Base-by-base conservation (phyloP, 2,797 vertebrate genomes). In the Heliangelus exortis region DNA sequence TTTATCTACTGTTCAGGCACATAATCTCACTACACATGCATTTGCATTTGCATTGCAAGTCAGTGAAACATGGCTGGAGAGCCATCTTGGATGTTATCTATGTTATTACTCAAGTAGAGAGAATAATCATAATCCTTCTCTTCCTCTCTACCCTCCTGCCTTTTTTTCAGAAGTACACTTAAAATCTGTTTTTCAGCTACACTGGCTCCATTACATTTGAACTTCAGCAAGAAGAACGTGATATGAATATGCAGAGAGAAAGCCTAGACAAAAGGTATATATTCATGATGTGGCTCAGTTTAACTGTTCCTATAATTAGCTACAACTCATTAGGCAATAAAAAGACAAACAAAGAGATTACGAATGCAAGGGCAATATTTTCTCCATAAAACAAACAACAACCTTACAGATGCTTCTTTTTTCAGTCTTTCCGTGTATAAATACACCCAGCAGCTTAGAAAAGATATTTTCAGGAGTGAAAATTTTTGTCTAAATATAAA, bases 151-250 rank as follows among this genome's bases (percentile, higher is more conserved):
- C 4, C 72, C 93, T 51, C 67, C 22, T 7, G 14, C 28, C 36
- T 81, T 91, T 84, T 84, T 54, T 93, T 48, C 72, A 51, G 58
- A 75, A 91, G 34, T 67, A 86, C 74, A 93, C 84, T 95, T 94
- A 94, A 97, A 97, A 83, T 55, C 83, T 89, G 83, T 26, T 93
- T 96, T 96, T 94, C 89, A 96, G 95, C 95, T 95, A 91, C 92
- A 91, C 71, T 96, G 89, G 90, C 65, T 96, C 92, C 67, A 95
- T 95, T 96, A 95, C 34, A 72, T 91, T 87, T 96, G 94, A 97
- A 96, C 83, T 94, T 95, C 67, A 74, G 55, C 51, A 94, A 92
- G 72, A 82, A 89, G 91, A 81, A 85, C 75, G 86, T 72, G 63
- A 51, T 65, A 69, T 7, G 83, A 95, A 92, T 80, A 62, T 3